phyloP scores from a whole-genome alignment of 2,888 invertebrate genomes.

The Scaptomyza tumidula region DNA sequence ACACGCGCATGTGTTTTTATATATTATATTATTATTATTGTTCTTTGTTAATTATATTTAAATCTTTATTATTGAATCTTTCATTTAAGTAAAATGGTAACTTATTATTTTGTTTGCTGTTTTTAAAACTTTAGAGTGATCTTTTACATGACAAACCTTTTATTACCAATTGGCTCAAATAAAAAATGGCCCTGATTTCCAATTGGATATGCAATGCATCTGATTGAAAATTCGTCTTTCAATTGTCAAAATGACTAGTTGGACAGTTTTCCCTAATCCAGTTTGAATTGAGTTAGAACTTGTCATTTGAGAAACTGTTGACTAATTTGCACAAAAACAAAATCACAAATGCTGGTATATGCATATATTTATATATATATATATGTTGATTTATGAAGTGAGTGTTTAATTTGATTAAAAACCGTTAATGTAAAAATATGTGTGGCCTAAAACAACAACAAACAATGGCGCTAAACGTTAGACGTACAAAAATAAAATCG shows the following conservation, averaged over 20 bases:
- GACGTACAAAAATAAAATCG: constrained; percentile 6
- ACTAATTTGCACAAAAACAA: constrained; percentile 8
- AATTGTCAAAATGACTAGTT: not conserved
- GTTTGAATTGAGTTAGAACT: constrained; percentile 4
- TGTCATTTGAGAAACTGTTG: constrained; percentile 1
- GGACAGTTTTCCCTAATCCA: not conserved
- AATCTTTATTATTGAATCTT: not conserved
- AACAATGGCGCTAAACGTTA: constrained; percentile 25
- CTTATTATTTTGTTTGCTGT: not conserved
- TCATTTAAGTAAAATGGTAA: not conserved
- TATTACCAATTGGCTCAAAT: too few relatives aligned
- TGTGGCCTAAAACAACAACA: constrained; percentile 15
- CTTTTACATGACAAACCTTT: too few relatives aligned
- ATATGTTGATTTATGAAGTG: not conserved
- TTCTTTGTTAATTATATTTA: not conserved
- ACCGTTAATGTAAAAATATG: constrained; percentile 11
- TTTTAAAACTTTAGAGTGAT: not conserved
- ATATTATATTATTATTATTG: too few relatives aligned
- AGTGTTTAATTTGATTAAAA: constrained; percentile 21
- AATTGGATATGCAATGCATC: not conserved
- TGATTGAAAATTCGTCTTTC: not conserved
- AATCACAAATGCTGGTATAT: constrained; percentile 23
- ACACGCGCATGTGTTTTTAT: constrained; percentile 7
- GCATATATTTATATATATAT: too few relatives aligned
- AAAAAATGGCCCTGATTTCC: not conserved